Evolutionary conservation across 2,888 invertebrate genomes (phyloP), one percentile per base, ranked within the genome.

Genomic region (Spodoptera exigua): DNA sequence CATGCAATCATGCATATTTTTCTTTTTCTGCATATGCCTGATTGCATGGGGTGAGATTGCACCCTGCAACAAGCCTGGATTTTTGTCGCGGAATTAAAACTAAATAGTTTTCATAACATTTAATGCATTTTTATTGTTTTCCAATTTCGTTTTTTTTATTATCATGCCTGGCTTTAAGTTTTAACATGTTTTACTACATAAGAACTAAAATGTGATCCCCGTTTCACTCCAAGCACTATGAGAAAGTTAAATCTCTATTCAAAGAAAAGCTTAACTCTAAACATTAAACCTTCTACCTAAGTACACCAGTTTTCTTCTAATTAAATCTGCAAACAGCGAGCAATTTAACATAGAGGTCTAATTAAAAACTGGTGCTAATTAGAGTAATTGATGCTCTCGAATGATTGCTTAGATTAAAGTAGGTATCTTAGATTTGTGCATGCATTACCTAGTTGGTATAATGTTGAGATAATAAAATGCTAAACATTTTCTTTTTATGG

Each of bases 291-390:
- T 43, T 9, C 13, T 14, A 3, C 17, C 39, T 40, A 62, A 62
- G 3, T 40, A 44, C 51, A 54, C 35, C 18, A 61, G 46, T 54
- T 67, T 72, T 67, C 73, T 49, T 44, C 44, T 59, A 61, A 68
- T 68, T 72, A 72, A 75, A 44, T 40, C 62, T 49, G 18, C 43
- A 60, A 70, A 70, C 48, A 40, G 41, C n/a, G 51, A 47, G 62
- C 61, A 60, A 70, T 74, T 66, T 52, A 70, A 48, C 53, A 16
- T 17, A 41, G 40, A 44, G 41, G 53, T 47, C 55, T 47, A 72
- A 72, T 66, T 72, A 69, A 55, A 40, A 67, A 44, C 72, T 48
- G 37, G 72, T 39, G 12, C 13, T 49, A 49, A 34, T 60, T 48
- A 41, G 47, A 52, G 35, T 69, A 69, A 69, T 69, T 66, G 44